Percentiles rank a stretch among this genome's conserved stretches.
phyloP scores from a whole-genome alignment of 1,140 invertebrate species.

The Schlechtendalia chinensis region DNA sequence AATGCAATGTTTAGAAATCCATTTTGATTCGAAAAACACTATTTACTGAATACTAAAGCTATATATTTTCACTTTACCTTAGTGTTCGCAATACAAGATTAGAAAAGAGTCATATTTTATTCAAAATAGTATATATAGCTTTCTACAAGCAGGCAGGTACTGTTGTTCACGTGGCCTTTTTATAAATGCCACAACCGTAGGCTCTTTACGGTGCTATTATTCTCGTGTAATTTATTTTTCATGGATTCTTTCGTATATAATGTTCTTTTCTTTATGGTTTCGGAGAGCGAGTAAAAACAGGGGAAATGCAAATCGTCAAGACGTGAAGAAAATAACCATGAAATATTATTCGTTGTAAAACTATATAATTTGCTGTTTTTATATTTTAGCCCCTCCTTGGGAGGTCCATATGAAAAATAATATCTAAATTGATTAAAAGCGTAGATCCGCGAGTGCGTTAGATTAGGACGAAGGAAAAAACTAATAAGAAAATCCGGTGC shows the following conservation, averaged over 20 bases:
- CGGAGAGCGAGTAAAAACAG: constrained; percentile 5
- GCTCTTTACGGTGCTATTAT: constrained; percentile 39
- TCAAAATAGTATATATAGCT: neutral
- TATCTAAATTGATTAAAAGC: constrained; percentile 45
- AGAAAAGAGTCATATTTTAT: constrained; percentile 31
- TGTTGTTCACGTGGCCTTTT: constrained; percentile 8
- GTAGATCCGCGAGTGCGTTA: constrained; percentile 18
- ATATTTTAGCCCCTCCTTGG: neutral
- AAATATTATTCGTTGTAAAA: constrained; percentile 46
- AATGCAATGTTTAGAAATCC: neutral
- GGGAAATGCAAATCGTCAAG: constrained; percentile 41
- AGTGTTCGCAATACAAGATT: constrained; percentile 1
- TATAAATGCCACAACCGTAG: constrained; percentile 37
- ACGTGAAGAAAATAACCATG: constrained; percentile 41
- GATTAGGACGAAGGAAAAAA: constrained; percentile 27
- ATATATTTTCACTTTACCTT: constrained; percentile 10
- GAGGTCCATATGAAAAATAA: constrained; percentile 2
- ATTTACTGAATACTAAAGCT: neutral
- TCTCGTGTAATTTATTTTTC: constrained; percentile 46
- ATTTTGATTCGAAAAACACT: neutral
- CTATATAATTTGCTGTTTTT: constrained; percentile 30
- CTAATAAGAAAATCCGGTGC: constrained; percentile 39
- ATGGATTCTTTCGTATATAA: constrained; percentile 41
- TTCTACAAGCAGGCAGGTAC: neutral
- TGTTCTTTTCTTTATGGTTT: constrained; percentile 35